Conservation (phyloP, 1,140 invertebrate genomes). For the Lasaia peninsularis region DNA sequence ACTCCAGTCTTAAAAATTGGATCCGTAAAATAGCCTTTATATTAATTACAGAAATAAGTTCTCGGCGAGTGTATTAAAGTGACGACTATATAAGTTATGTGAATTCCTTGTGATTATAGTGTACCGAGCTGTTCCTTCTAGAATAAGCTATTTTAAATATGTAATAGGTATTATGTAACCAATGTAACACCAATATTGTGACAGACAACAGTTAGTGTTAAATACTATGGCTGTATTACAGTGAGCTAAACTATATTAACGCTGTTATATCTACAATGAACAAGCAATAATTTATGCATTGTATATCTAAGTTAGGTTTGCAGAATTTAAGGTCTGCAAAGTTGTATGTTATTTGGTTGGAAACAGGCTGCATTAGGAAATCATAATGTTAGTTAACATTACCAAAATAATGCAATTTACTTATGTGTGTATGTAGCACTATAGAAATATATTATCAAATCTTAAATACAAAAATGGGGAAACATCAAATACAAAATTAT, state of each 20-base stretch:
- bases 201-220: conserved; percentile 5
- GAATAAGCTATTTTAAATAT: conserved; percentile 15
- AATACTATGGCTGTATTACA: conserved; percentile 2
- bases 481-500: too few relatives aligned
- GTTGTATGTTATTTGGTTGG: too few relatives aligned
- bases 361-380: too few relatives aligned
- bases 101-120: neutral
- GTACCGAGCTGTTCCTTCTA: conserved; percentile 20
- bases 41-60: neutral
- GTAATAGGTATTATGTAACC: conserved; percentile 6
- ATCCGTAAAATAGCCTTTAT: neutral
- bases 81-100: neutral
- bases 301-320: neutral
- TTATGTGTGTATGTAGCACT: too few relatives aligned
- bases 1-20: neutral
- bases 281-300: conserved; percentile 12
- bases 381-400: too few relatives aligned
- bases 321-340: neutral
- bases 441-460: too few relatives aligned
- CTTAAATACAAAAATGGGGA: too few relatives aligned
- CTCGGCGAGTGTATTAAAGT: neutral
- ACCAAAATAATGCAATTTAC: too few relatives aligned
- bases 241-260: conserved; percentile 1
- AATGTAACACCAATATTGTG: conserved; percentile 8
- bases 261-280: conserved; percentile 5